Base-by-base conservation (phyloP, 2,888 invertebrate genomes). In the Microctonus brassicae region DNA sequence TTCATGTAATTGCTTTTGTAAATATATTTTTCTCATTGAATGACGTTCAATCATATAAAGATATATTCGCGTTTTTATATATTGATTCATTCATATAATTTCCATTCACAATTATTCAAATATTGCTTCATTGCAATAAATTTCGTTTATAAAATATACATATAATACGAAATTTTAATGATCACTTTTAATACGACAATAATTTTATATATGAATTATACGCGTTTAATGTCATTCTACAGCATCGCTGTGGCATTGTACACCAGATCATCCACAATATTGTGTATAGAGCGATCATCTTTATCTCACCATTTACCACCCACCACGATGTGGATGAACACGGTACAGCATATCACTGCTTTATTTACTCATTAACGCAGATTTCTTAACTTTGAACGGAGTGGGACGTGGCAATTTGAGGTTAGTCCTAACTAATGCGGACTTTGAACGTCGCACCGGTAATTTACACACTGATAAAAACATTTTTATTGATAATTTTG, bases 401-500 rank as follows among this genome's bases (percentile, higher is more conserved):
- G 63, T 64, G 52, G 36, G 71, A 73, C 55, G 67, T 73, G 75
- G 74, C 55, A 69, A 66, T 67, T 76, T 73, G 72, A 83, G 82
- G 82, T 82, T 82, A 83, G 78, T 80, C 77, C 74, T 78, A 69
- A 72, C 67, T 69, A 76, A 73, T 75, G 73, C 72, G 72, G 68
- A 77, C 76, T 76, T 76, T 75, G 76, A 75, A 75, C 76, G 74
- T 77, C 76, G 78, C 77, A 77, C 79, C 80, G 82, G 82, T 74
- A 76, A 71, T 76, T 80, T 77, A 80, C 76, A 76, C 73, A 70
- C 77, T 74, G 75, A 72, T 73, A 70, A 58, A 65, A 52, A 77
- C 82, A 79, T 83, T 77, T 79, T 81, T 74, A 78, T 71, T 75
- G 78, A 78, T 73, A 77, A 72, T 76, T 77, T 78, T 75, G 75